Conservation (phyloP, 2,113 vertebrate genomes). For the Poeciliopsis occidentalis region DNA sequence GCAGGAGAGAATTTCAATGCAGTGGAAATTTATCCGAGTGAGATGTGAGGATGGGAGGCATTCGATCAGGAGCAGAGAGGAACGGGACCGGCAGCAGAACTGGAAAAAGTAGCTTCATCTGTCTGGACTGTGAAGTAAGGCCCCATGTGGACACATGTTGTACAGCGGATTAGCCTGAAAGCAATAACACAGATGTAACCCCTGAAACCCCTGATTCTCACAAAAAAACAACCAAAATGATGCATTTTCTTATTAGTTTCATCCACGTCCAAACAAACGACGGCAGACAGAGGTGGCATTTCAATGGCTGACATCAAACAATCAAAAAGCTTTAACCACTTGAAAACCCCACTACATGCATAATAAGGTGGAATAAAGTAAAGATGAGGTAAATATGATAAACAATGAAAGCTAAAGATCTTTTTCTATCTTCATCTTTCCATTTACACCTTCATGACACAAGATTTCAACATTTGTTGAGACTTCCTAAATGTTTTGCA, state of each 20-base stretch:
- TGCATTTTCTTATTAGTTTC: too few species aligned
- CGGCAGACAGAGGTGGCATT: too few species aligned
- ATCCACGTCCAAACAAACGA: too few species aligned
- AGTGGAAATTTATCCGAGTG: not conserved
- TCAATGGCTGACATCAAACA: too few species aligned
- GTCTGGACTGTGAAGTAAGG: constrained; percentile 41
- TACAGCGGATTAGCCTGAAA: not conserved
- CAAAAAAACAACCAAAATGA: too few species aligned
- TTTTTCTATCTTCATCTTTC: too few species aligned
- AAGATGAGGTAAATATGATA: not conserved
- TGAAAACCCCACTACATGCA: too few species aligned
- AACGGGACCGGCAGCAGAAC: not conserved
- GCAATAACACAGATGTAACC: not conserved
- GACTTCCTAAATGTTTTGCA: too few species aligned
- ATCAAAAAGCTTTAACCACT: too few species aligned
- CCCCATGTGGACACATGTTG: constrained; percentile 45
- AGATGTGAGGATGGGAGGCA: not conserved
- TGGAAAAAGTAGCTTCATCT: not conserved
- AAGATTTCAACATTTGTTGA: too few species aligned
- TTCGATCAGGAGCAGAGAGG: constrained; percentile 15
- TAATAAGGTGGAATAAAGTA: not conserved
- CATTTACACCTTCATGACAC: too few species aligned
- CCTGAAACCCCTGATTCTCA: too few species aligned
- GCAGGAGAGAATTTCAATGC: not conserved
- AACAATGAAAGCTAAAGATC: not conserved